These are phyloP conservation scores for Bubo bubo DNA, from an alignment of 2,113 vertebrate species.

Conservation along the genomic window DNA sequence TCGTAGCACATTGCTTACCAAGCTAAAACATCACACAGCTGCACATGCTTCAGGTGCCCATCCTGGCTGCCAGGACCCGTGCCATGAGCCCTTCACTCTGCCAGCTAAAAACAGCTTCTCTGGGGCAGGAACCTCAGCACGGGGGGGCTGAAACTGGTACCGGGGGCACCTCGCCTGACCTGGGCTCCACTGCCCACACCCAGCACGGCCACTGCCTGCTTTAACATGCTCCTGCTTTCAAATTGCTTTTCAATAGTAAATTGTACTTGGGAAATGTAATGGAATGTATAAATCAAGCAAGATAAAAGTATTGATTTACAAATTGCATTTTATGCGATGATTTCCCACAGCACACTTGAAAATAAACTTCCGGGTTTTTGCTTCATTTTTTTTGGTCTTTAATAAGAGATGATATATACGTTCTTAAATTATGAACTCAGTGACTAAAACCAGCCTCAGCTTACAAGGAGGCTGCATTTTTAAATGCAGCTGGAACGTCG, in stretches of 20 bases:
- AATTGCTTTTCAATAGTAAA: neutral
- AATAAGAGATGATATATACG: neutral
- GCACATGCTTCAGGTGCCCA: neutral
- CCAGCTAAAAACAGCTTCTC: neutral
- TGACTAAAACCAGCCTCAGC: neutral
- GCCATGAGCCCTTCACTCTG: neutral
- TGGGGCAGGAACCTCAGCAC: neutral
- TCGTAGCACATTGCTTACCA: neutral
- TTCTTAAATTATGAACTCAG: neutral
- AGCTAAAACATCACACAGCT: neutral
- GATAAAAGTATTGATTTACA: neutral
- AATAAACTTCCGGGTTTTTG: neutral
- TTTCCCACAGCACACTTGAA: neutral
- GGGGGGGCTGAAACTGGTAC: fast-evolving
- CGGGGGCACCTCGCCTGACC: neutral
- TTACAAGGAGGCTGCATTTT: neutral
- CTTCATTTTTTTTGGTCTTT: neutral
- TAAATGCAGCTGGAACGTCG: neutral
- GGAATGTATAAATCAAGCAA: neutral
- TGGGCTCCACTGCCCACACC: fast-evolving
- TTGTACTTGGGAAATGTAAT: neutral
- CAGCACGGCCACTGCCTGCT: neutral
- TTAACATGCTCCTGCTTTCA: neutral
- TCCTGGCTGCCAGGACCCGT: neutral
- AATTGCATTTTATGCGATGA: neutral